Evolutionary conservation across 1,140 invertebrate genomes (phyloP).

Genomic region (Formica exsecta): DNA sequence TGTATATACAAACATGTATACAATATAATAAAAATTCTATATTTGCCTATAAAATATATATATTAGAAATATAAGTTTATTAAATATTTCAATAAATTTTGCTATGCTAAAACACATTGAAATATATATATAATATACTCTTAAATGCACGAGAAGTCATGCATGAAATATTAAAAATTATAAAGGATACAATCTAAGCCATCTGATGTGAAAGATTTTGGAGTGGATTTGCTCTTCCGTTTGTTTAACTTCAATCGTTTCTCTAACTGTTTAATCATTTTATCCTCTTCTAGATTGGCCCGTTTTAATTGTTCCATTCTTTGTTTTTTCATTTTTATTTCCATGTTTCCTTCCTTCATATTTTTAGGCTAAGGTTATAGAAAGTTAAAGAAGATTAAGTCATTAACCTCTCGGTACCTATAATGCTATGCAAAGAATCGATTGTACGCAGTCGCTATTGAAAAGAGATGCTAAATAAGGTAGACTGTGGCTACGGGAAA

Average conservation of each 20-base stretch:
- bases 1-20: background rate
- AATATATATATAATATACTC: background rate
- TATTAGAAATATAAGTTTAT: background rate
- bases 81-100: background rate
- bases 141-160: background rate
- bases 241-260: slow-evolving; percentile 95
- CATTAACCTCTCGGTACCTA: no score
- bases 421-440: no score
- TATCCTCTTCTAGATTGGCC: slow-evolving; percentile 91
- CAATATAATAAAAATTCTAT: background rate
- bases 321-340: slow-evolving; percentile 67
- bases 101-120: background rate
- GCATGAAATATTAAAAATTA: slow-evolving; percentile 35
- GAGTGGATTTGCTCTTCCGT: slow-evolving; percentile 90
- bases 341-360: slow-evolving; percentile 74
- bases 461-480: no score
- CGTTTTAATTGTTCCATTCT: slow-evolving; percentile 82
- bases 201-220: slow-evolving; percentile 93
- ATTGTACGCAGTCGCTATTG: no score
- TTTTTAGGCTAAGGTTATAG: slow-evolving; percentile 8
- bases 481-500: no score
- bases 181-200: slow-evolving; percentile 95
- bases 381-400: no score
- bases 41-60: background rate
- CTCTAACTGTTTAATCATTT: slow-evolving; percentile 92